These are phyloP conservation scores for Eulemur coronatus DNA, from an alignment of 2,797 vertebrate genomes.

Conservation along the genomic window DNA sequence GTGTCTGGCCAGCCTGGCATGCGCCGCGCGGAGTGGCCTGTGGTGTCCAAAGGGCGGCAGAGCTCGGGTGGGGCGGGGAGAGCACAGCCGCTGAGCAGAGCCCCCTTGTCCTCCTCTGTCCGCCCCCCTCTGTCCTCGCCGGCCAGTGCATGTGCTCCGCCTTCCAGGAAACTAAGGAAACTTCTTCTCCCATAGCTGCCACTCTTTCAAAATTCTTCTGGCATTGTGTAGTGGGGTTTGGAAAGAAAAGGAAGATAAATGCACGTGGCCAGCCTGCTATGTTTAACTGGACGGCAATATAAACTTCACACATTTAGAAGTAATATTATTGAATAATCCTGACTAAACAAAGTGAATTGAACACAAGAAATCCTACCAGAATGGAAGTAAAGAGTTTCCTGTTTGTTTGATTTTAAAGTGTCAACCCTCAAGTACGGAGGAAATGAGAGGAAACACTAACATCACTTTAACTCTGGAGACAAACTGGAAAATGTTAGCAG, in stretches of 20 bases:
- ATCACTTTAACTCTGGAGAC: not conserved
- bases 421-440: not conserved
- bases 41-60: not conserved
- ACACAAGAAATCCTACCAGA: not conserved
- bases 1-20: not conserved
- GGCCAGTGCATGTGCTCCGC: not conserved
- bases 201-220: not conserved
- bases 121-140: not conserved
- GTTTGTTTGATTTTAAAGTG: not conserved
- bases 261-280: not conserved
- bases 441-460: not conserved
- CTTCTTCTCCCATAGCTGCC: not conserved
- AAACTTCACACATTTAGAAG: not conserved
- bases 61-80: not conserved
- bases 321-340: not conserved
- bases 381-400: not conserved
- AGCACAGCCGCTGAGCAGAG: too few species aligned
- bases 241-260: not conserved
- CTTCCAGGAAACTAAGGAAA: not conserved
- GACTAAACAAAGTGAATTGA: not conserved
- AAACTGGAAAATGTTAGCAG: not conserved
- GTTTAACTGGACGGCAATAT: not conserved
- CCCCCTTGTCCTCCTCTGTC: too few species aligned
- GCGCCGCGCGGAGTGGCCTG: not conserved
- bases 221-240: not conserved